Conservation (phyloP, 2,888 invertebrate genomes). For the Linyphia triangularis region DNA sequence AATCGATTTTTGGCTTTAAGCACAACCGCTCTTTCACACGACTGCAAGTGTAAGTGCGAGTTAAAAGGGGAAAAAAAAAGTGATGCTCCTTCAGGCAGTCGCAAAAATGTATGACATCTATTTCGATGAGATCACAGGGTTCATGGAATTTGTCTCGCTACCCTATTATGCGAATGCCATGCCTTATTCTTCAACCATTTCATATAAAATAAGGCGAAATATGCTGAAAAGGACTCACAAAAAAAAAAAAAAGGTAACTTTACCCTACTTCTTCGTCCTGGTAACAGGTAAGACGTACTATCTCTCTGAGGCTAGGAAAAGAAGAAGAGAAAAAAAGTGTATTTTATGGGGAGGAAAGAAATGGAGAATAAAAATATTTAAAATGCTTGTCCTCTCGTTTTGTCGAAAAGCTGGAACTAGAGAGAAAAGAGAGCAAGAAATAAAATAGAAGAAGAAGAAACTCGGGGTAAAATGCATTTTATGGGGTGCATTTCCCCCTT, state of each 20-base stretch:
- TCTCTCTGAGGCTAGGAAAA: constrained; percentile 19
- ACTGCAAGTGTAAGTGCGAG: background rate
- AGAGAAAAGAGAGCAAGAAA: constrained; percentile 9
- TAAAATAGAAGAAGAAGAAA: constrained; percentile 29
- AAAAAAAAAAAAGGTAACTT: constrained; percentile 6
- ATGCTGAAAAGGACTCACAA: background rate
- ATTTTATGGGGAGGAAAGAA: constrained; percentile 32
- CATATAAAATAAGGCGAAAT: background rate
- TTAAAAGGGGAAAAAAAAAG: too few relatives aligned
- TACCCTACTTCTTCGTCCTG: background rate
- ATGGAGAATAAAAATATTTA: constrained; percentile 38
- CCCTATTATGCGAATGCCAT: constrained; percentile 52
- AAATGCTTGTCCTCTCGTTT: constrained; percentile 66
- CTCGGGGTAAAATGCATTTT: constrained; percentile 43
- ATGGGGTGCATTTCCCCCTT: constrained; percentile 37
- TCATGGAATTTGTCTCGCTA: constrained; percentile 58
- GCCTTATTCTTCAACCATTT: constrained; percentile 27
- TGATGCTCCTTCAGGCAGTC: background rate
- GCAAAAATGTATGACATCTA: constrained; percentile 40
- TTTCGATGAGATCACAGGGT: constrained; percentile 44
- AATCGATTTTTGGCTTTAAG: constrained; percentile 3
- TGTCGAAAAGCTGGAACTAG: constrained; percentile 26
- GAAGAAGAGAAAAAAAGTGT: too few relatives aligned
- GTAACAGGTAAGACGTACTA: constrained; percentile 40
- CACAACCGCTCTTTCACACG: background rate